phyloP scores from a whole-genome alignment of 2,113 vertebrate species.

The Onychorhynchus coronatus region DNA sequence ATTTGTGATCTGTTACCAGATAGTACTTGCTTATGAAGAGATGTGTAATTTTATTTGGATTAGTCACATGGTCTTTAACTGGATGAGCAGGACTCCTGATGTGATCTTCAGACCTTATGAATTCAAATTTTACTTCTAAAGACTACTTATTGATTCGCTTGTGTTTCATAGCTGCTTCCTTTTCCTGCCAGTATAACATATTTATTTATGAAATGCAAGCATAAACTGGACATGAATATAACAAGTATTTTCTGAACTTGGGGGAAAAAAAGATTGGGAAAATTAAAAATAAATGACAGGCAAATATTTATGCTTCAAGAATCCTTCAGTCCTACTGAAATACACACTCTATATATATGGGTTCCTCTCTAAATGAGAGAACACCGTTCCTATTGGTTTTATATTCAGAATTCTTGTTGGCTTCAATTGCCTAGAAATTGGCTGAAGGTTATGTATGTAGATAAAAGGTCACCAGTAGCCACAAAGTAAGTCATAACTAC shows the following conservation, averaged over 20 bases:
- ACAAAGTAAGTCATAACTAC: conserved; percentile 23
- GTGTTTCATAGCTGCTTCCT: not conserved
- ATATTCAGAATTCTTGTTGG: not conserved
- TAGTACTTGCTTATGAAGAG: not conserved
- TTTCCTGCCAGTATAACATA: not conserved
- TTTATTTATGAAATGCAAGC: not conserved
- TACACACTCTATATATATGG: accelerated
- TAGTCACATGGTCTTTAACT: not conserved
- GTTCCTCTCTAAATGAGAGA: not conserved
- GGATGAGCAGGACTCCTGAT: not conserved
- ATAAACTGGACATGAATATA: not conserved
- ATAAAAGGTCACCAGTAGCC: conserved; percentile 10
- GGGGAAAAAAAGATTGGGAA: not conserved
- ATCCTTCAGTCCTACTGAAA: not conserved
- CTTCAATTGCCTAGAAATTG: not conserved
- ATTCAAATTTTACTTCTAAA: not conserved
- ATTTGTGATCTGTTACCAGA: not conserved
- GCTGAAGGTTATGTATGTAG: conserved; percentile 5
- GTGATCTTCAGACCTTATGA: not conserved
- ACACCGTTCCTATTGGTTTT: not conserved
- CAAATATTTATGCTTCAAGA: not conserved
- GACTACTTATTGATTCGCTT: not conserved
- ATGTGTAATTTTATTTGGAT: not conserved
- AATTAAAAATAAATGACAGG: not conserved
- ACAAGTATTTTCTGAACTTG: not conserved